A percentile compares a stretch with the other conserved stretches of the same genome.
phyloP scores from a whole-genome alignment of 2,888 invertebrate species.

The Drosophila pegasa region DNA sequence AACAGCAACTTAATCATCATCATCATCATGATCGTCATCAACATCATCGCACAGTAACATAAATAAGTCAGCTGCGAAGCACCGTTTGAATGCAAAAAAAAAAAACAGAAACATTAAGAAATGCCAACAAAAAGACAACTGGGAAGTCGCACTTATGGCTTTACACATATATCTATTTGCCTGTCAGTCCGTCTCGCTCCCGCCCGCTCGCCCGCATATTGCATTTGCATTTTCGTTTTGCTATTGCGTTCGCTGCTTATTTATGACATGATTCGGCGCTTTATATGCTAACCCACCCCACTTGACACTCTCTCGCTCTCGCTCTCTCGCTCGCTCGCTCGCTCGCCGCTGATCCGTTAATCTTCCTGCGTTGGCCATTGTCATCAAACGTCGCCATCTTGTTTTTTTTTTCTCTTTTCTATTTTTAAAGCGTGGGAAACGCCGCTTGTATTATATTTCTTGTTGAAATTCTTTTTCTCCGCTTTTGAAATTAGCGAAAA shows the following conservation, averaged over 20 bases:
- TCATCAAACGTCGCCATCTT: slow-evolving; percentile 39
- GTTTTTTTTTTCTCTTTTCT: slow-evolving; percentile 17
- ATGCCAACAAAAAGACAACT: slow-evolving; percentile 7
- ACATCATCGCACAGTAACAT: slow-evolving; percentile 52
- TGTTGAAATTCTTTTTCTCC: slow-evolving; percentile 11
- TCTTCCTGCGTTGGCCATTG: slow-evolving; percentile 38
- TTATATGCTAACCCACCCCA: slow-evolving; percentile 11
- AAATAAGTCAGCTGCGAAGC: slow-evolving; percentile 53
- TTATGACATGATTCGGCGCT: slow-evolving; percentile 51
- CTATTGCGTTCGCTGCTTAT: slow-evolving; percentile 51
- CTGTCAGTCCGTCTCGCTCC: slow-evolving; percentile 5
- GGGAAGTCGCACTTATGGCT: slow-evolving; percentile 33
- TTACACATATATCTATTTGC: background rate
- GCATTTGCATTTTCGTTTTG: slow-evolving; percentile 51
- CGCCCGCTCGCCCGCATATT: slow-evolving; percentile 8
- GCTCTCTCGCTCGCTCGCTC: background rate
- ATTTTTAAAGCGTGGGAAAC: slow-evolving; percentile 66
- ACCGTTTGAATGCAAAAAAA: slow-evolving; percentile 38
- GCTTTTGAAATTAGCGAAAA: slow-evolving; percentile 43
- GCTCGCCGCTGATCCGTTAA: slow-evolving; percentile 19
- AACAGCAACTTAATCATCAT: slow-evolving; percentile 29
- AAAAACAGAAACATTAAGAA: slow-evolving; percentile 1
- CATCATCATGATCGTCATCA: slow-evolving; percentile 4
- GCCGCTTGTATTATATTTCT: slow-evolving; percentile 9
- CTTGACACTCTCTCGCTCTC: background rate